Conservation (phyloP, 2,113 vertebrate species). For the Bungarus multicinctus region DNA sequence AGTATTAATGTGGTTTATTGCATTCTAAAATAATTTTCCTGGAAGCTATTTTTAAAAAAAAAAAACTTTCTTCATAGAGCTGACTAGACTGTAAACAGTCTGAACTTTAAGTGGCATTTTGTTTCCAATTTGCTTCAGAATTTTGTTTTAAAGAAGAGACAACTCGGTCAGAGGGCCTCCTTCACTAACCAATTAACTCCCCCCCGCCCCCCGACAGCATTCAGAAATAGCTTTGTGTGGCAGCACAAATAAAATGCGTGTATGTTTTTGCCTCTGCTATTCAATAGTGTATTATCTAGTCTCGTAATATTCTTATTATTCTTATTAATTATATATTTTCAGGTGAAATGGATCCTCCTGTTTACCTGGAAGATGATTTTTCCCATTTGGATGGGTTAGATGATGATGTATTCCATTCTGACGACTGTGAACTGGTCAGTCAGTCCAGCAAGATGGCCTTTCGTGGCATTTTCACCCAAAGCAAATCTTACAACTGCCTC, state of each 20-base stretch:
- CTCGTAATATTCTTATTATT: slow-evolving; percentile 31
- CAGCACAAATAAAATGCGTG: neutral
- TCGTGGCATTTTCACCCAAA: slow-evolving; percentile 74
- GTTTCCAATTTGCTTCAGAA: slow-evolving; percentile 1
- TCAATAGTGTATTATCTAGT: slow-evolving; percentile 40
- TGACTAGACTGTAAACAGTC: neutral
- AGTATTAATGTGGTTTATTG: neutral
- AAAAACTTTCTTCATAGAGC: slow-evolving; percentile 7
- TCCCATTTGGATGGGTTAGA: slow-evolving; percentile 74
- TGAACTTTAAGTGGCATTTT: slow-evolving; percentile 16
- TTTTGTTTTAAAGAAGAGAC: neutral
- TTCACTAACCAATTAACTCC: neutral
- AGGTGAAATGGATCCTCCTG: slow-evolving; percentile 77
- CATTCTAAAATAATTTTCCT: neutral
- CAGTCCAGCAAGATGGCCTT: slow-evolving; percentile 74
- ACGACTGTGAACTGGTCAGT: slow-evolving; percentile 73
- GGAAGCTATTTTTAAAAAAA: neutral
- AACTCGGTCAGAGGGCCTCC: slow-evolving; percentile 7
- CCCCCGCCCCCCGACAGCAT: neutral
- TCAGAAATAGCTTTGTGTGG: slow-evolving; percentile 1
- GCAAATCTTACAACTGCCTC: slow-evolving; percentile 74
- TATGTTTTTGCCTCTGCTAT: slow-evolving; percentile 24
- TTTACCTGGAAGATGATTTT: slow-evolving; percentile 71
- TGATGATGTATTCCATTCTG: slow-evolving; percentile 80
- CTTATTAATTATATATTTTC: slow-evolving; percentile 45